Conservation (phyloP, 2,113 vertebrate genomes). For the Jaculus jaculus region DNA sequence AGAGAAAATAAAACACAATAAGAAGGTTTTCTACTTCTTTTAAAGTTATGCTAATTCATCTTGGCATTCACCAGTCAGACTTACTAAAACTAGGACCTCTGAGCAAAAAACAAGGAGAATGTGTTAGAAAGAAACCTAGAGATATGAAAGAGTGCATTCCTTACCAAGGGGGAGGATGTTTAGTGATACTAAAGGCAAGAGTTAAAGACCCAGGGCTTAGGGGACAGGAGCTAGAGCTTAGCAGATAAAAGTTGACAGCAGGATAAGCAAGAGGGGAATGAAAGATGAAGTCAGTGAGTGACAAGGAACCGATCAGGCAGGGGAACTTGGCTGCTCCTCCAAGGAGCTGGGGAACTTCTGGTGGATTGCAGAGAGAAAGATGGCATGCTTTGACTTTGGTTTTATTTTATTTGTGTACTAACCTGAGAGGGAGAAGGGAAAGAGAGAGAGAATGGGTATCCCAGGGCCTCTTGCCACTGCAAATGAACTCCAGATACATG, state of each 20-base stretch:
- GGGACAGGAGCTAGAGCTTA: neutral
- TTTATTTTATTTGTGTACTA: no score
- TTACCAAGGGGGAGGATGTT: rapidly evolving
- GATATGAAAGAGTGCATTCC: neutral
- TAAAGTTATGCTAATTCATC: neutral
- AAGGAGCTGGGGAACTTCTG: neutral
- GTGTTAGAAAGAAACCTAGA: neutral
- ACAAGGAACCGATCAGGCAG: neutral
- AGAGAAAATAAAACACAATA: neutral
- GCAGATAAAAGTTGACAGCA: neutral
- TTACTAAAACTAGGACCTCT: neutral
- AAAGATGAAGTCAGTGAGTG: neutral
- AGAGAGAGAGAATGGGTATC: no score
- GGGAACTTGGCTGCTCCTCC: neutral
- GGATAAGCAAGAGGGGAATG: neutral
- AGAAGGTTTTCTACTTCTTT: neutral
- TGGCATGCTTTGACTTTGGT: neutral
- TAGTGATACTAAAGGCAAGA: neutral
- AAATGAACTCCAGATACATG: no score
- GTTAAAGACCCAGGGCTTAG: neutral
- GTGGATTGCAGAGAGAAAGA: neutral
- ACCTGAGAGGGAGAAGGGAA: no score
- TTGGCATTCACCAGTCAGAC: neutral
- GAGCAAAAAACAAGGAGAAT: neutral
- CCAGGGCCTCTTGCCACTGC: no score